Evolutionary conservation across 2,888 invertebrate genomes (phyloP).

Genomic region (Spodoptera exigua): DNA sequence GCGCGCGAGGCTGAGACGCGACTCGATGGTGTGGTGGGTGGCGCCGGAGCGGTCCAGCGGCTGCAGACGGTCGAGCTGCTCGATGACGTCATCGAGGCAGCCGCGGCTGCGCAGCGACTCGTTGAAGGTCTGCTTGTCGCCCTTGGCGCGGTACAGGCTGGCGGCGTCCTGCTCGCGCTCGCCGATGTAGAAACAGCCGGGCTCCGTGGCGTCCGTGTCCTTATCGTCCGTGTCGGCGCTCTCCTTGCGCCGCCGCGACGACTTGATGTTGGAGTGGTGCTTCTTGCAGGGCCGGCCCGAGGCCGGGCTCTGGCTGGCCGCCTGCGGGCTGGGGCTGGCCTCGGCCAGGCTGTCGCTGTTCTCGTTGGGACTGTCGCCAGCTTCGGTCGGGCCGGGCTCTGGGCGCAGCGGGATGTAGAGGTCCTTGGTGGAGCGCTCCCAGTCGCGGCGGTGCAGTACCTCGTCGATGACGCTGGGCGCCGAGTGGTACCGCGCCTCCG

Average conservation of each 20-base stretch:
- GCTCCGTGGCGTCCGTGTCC: constrained; percentile 77
- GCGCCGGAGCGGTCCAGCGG: constrained; percentile 79
- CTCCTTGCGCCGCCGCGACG: constrained; percentile 71
- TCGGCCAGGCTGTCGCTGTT: constrained; percentile 16
- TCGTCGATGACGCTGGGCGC: constrained; percentile 85
- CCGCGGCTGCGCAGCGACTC: constrained; percentile 70
- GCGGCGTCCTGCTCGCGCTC: constrained; percentile 62
- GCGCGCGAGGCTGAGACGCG: constrained; percentile 67
- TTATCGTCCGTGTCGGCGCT: constrained; percentile 74
- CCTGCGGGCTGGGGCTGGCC: constrained; percentile 60
- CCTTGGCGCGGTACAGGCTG: constrained; percentile 70
- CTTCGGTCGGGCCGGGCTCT: constrained; percentile 37
- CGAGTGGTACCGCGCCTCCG: constrained; percentile 78
- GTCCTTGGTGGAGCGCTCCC: constrained; percentile 81
- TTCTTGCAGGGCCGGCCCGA: constrained; percentile 75
- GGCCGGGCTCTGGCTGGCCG: constrained; percentile 62
- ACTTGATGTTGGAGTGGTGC: constrained; percentile 82
- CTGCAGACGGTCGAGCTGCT: constrained; percentile 66
- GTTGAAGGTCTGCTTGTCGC: constrained; percentile 79
- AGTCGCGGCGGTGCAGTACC: constrained; percentile 81
- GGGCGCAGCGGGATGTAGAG: constrained; percentile 77
- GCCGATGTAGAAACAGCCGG: constrained; percentile 77
- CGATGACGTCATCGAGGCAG: constrained; percentile 67
- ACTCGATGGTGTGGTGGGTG: constrained; percentile 75
- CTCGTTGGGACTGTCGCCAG: constrained; percentile 1